phyloP scores from a whole-genome alignment of 2,113 vertebrate species.

The Castor canadensis region DNA sequence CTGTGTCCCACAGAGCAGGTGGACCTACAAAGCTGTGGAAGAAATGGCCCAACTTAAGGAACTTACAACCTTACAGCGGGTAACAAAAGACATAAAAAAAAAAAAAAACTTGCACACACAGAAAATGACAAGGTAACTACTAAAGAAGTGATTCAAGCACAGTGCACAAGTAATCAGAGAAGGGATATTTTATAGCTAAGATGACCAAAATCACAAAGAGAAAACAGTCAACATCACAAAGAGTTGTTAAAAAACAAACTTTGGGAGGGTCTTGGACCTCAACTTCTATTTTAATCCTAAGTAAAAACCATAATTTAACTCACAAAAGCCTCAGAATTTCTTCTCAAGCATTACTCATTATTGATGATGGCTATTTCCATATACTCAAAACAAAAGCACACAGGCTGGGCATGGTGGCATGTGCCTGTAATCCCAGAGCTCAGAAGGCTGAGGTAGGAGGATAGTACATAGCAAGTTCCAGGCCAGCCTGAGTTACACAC shows the following conservation, averaged over 20 bases:
- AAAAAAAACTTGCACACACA: not conserved
- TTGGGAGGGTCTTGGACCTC: not conserved
- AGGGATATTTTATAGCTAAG: not conserved
- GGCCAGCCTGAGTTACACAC: not conserved
- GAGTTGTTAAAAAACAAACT: not conserved
- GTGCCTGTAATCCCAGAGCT: not conserved
- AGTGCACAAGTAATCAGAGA: not conserved
- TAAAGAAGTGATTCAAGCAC: not conserved
- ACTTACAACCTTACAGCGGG: not conserved
- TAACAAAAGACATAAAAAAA: not conserved
- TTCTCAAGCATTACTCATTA: not conserved
- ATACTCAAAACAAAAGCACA: not conserved
- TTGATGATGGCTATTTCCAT: not conserved
- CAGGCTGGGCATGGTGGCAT: not conserved
- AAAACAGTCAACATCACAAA: not conserved
- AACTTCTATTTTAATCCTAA: not conserved
- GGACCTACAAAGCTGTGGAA: too few species aligned
- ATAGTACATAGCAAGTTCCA: not conserved
- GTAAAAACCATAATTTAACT: not conserved
- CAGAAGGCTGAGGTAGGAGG: not conserved
- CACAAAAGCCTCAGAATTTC: not conserved
- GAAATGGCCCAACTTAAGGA: not conserved
- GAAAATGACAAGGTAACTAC: not conserved
- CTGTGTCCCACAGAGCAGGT: not conserved
- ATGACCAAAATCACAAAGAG: not conserved